Percentiles rank a stretch among this genome's conserved stretches.
These are phyloP conservation scores for Sprattus sprattus DNA, from an alignment of 2,113 vertebrate species.

Conservation along the genomic window DNA sequence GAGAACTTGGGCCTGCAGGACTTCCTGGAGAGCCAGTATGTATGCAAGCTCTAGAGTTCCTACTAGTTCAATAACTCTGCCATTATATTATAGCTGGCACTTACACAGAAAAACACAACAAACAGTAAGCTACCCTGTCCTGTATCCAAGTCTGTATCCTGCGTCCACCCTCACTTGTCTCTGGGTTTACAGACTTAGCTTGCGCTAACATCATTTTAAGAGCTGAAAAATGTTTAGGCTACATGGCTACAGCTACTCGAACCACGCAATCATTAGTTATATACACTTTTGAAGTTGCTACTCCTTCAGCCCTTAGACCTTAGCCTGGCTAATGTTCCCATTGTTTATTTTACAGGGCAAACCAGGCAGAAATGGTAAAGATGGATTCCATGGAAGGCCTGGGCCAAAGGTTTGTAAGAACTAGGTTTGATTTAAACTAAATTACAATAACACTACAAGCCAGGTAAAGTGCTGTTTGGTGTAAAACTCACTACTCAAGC, in stretches of 20 bases:
- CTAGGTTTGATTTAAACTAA: constrained; percentile 10
- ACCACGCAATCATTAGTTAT: background rate
- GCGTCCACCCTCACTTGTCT: background rate
- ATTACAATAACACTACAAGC: background rate
- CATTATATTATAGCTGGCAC: background rate
- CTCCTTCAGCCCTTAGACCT: background rate
- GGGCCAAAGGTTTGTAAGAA: constrained; percentile 84
- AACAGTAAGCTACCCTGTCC: background rate
- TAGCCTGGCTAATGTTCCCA: constrained; percentile 21
- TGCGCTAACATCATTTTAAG: background rate
- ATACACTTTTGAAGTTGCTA: background rate
- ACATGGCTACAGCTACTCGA: background rate
- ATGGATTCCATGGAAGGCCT: constrained; percentile 78
- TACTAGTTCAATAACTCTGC: background rate
- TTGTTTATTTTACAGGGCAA: constrained; percentile 73
- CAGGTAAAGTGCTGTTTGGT: background rate
- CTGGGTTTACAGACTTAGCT: background rate
- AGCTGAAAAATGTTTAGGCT: background rate
- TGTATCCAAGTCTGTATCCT: background rate
- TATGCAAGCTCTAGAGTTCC: constrained; percentile 48
- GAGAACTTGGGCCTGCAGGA: constrained; percentile 79
- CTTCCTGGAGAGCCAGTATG: constrained; percentile 81
- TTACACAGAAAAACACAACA: background rate
- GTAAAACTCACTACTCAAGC: background rate
- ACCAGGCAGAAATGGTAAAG: constrained; percentile 83